Evolutionary conservation across 2,113 vertebrate genomes (phyloP), one percentile per base, ranked within the genome.

Genomic region (Machaerirhynchus nigripectus): DNA sequence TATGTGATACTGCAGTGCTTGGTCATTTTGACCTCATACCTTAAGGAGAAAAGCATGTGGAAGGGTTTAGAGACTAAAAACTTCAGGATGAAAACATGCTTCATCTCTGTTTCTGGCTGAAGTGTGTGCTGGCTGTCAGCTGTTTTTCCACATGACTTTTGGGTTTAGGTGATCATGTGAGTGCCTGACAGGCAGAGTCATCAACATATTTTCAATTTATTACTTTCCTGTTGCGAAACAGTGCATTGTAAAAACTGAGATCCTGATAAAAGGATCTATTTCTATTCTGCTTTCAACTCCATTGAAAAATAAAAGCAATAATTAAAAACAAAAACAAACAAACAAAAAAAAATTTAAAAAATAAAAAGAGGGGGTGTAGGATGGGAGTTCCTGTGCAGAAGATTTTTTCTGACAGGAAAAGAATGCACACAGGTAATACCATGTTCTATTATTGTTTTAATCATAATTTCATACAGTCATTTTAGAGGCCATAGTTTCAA

Each of bases 271-370:
- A 82, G 59, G 4, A 50, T n/a, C 16, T 69, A 15, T 74, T 86
- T 77, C 63, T 69, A 14, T 27, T 73, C 16, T 3, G 23, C 8
- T 78, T 89, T 59, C 21, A 8, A 64, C 30, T 18, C 35, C 20
- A 81, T 78, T 79, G 60, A 75, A 91, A 91, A 93, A 55, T n/a
- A 82, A 92, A 79, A 87, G 15, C 23, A 75, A 52, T 63, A 18
- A 39, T 37, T 53, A 27, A 76, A 89, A 75, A 35, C 3, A n/a
- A 26, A 59, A 64, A 26, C 27, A 70, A 23, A 14, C 27, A 61
- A 49, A 61, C n/a, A n/a, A n/a, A n/a, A n/a, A n/a, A n/a, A n/a
- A n/a, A n/a, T n/a, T n/a, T n/a, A n/a, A n/a, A 9, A 27, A 28
- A 13, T 20, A 50, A 28, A 35, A 28, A 27, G 10, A 7, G 4